Conservation (phyloP, 2,888 invertebrate species). For the Acrobasis consociella region DNA sequence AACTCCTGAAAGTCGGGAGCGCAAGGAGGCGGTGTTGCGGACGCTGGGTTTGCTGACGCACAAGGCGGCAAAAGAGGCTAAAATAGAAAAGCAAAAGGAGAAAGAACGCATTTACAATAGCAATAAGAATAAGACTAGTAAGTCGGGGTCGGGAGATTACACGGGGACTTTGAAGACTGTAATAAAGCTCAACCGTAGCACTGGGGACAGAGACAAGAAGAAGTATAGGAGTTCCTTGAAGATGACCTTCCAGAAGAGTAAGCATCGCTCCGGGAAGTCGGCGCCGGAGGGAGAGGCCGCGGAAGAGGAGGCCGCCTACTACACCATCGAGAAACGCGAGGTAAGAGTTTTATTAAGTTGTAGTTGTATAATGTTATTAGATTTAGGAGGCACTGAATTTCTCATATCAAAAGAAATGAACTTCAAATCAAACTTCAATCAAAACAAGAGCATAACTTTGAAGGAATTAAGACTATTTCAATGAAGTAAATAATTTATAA, state of each 20-base stretch:
- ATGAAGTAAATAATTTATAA: too few relatives aligned
- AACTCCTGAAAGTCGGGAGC: conserved; percentile 85
- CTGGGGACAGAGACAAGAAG: conserved; percentile 79
- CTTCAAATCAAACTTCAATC: too few relatives aligned
- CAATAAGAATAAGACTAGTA: conserved; percentile 56
- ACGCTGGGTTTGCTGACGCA: conserved; percentile 89
- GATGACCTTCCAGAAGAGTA: conserved; percentile 90
- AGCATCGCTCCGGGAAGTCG: conserved; percentile 83
- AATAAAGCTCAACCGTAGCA: conserved; percentile 87
- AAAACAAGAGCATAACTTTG: too few relatives aligned
- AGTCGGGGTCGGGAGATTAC: conserved; percentile 79
- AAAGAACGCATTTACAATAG: conserved; percentile 67
- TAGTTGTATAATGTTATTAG: neutral
- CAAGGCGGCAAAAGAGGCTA: conserved; percentile 88
- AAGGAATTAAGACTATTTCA: too few relatives aligned
- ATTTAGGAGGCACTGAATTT: too few relatives aligned
- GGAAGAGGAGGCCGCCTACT: conserved; percentile 77
- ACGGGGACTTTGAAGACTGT: conserved; percentile 93
- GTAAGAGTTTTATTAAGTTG: conserved; percentile 50
- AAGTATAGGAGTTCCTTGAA: conserved; percentile 87
- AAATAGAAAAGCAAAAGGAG: conserved; percentile 80
- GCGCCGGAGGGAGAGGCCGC: conserved; percentile 63
- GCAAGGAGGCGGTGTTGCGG: conserved; percentile 89
- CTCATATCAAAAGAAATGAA: too few relatives aligned
- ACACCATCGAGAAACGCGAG: conserved; percentile 86